A percentile compares a stretch with the other conserved stretches of the same genome.
Evolutionary conservation across 2,888 invertebrate species (phyloP).

Genomic region (Cerceris ruficornis): DNA sequence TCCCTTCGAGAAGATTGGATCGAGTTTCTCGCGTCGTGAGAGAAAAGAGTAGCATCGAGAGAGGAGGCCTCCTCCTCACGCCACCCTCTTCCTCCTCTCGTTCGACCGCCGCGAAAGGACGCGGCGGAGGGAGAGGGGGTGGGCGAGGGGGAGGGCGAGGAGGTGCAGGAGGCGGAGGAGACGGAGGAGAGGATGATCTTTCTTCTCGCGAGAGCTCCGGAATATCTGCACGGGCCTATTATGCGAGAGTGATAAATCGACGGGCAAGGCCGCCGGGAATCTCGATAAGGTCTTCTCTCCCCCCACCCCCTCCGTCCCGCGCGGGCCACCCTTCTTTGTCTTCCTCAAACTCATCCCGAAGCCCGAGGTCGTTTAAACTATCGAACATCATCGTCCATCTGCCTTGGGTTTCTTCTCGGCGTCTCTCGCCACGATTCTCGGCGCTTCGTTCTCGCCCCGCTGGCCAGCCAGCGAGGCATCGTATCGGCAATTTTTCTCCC

Average conservation of each 20-base stretch:
- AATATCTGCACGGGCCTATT: constrained; percentile 65
- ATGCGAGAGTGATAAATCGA: constrained; percentile 72
- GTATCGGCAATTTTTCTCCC: constrained; percentile 17
- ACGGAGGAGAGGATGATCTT: constrained; percentile 40
- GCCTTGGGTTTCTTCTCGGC: constrained; percentile 18
- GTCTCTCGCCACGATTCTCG: constrained; percentile 17
- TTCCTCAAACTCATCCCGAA: constrained; percentile 49
- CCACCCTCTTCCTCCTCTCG: constrained; percentile 32
- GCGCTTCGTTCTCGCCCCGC: constrained; percentile 14
- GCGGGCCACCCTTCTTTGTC: constrained; percentile 21
- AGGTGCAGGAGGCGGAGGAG: constrained; percentile 2
- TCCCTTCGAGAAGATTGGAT: constrained; percentile 79
- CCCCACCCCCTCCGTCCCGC: constrained; percentile 5
- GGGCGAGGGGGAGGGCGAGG: constrained; percentile 10
- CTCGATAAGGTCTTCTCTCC: constrained; percentile 63
- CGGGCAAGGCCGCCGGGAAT: constrained; percentile 70
- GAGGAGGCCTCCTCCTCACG: constrained; percentile 46
- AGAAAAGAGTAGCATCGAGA: constrained; percentile 69
- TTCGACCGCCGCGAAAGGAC: constrained; percentile 11
- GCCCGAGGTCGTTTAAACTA: constrained; percentile 56
- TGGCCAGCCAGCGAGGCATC: not conserved
- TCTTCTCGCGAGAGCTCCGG: constrained; percentile 59
- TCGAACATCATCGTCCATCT: constrained; percentile 55
- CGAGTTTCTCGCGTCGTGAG: constrained; percentile 80
- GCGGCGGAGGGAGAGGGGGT: constrained; percentile 7